phyloP scores from a whole-genome alignment of 1,140 invertebrate species.

The Euschistus heros region DNA sequence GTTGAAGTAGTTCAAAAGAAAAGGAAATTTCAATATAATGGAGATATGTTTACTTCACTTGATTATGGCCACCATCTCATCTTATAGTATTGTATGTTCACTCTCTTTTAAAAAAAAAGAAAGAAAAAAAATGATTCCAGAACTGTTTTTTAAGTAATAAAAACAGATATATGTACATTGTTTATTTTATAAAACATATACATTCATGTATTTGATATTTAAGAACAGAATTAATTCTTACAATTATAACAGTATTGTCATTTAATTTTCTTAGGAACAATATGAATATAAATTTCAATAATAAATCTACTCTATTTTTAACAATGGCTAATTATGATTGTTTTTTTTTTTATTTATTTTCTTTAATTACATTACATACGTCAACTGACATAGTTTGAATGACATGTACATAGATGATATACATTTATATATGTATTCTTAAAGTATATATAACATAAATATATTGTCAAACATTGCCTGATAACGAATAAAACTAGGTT shows the following conservation, averaged over 20 bases:
- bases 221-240: neutral
- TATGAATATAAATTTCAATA: conserved; percentile 13
- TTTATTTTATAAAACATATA: conserved; percentile 14
- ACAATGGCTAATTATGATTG: conserved; percentile 1
- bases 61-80: no score
- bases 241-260: conserved; percentile 13
- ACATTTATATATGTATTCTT: neutral
- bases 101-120: no score
- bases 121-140: neutral
- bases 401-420: neutral
- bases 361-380: neutral
- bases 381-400: neutral
- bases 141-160: neutral
- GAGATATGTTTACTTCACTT: no score
- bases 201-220: conserved; percentile 7
- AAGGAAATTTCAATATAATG: no score
- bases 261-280: conserved; percentile 16
- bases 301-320: conserved; percentile 2
- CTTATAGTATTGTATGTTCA: no score
- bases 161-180: neutral
- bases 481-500: neutral
- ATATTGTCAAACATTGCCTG: conserved; percentile 11
- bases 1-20: no score
- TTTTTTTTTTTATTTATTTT: neutral
- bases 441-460: neutral